phyloP scores from a whole-genome alignment of 2,113 vertebrate species.

The Salvator merianae region DNA sequence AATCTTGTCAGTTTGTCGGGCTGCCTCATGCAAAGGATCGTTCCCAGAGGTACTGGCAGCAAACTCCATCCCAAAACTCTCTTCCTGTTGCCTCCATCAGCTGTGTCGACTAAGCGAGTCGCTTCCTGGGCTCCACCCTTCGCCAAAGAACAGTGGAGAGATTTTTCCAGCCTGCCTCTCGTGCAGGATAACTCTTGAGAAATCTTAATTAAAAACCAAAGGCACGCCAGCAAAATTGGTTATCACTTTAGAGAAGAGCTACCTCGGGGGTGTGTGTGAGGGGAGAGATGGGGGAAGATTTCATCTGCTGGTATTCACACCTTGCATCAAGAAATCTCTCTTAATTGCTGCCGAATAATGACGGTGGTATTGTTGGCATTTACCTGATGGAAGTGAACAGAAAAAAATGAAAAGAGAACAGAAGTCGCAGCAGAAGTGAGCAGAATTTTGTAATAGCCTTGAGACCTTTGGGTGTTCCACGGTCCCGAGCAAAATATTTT shows the following conservation, averaged over 20 bases:
- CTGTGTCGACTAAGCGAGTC: background rate
- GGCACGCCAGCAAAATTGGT: background rate
- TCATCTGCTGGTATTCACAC: constrained; percentile 11
- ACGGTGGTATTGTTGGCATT: background rate
- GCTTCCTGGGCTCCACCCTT: background rate
- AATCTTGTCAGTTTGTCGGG: too few relatives aligned
- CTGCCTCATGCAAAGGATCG: background rate
- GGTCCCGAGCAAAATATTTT: background rate
- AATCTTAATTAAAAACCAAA: constrained; percentile 36
- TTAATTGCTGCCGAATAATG: constrained; percentile 16
- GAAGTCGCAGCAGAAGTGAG: background rate
- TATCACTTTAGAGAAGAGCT: background rate
- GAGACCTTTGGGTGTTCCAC: background rate
- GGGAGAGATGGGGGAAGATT: background rate
- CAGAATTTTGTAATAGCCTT: background rate
- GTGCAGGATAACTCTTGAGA: background rate
- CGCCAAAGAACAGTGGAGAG: background rate
- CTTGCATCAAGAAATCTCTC: background rate
- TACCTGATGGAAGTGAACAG: background rate
- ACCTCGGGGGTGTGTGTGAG: background rate
- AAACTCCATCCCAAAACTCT: background rate
- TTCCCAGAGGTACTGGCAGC: background rate
- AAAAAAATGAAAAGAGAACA: background rate
- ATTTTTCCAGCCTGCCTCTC: background rate
- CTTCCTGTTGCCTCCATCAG: background rate